Evolutionary conservation across 2,797 vertebrate species (phyloP).

Genomic region (Euthynnus affinis): DNA sequence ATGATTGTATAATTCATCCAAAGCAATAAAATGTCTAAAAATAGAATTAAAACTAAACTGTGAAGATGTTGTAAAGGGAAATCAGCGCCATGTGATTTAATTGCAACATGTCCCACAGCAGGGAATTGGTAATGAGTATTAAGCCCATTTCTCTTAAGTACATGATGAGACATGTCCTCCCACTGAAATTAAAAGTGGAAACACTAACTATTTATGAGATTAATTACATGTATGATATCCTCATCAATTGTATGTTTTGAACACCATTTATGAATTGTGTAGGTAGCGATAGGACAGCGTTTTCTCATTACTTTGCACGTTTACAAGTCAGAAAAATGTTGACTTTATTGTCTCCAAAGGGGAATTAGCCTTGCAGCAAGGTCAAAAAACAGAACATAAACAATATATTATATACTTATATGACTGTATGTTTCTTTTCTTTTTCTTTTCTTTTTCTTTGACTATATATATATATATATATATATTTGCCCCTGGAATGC

Average conservation of each 20-base stretch:
- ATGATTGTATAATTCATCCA: slow-evolving; percentile 43
- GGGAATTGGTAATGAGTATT: slow-evolving; percentile 46
- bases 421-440: too few relatives aligned
- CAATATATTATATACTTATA: too few relatives aligned
- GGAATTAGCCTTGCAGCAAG: not conserved
- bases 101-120: slow-evolving; percentile 17
- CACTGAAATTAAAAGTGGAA: slow-evolving; percentile 8
- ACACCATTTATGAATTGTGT: not conserved
- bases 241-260: slow-evolving; percentile 8
- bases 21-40: slow-evolving; percentile 49
- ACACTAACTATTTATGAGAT: slow-evolving; percentile 7
- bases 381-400: too few relatives aligned
- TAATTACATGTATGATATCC: not conserved
- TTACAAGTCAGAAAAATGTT: not conserved
- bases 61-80: slow-evolving; percentile 27
- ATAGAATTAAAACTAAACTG: slow-evolving; percentile 39
- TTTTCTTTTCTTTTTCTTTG: too few relatives aligned
- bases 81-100: slow-evolving; percentile 40
- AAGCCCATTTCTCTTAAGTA: slow-evolving; percentile 26
- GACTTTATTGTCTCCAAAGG: not conserved
- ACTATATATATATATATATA: too few relatives aligned
- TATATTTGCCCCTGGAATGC: too few relatives aligned
- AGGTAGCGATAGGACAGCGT: not conserved
- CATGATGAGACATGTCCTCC: slow-evolving; percentile 18
- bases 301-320: not conserved